phyloP scores from a whole-genome alignment of 2,888 invertebrate genomes.

The Gastrophysa polygoni region DNA sequence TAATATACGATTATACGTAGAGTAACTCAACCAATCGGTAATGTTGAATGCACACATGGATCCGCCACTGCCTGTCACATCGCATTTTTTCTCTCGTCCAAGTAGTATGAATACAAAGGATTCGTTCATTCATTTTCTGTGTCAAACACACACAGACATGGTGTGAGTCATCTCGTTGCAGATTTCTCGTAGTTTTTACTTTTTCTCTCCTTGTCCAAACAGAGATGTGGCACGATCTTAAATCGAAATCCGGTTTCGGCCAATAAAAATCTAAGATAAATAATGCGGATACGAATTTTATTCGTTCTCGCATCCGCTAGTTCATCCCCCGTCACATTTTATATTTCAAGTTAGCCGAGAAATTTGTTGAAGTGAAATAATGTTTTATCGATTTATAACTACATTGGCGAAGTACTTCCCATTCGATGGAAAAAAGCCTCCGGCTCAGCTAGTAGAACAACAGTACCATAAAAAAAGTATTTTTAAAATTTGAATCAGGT shows the following conservation, averaged over 20 bases:
- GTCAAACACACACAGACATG: slow-evolving; percentile 10
- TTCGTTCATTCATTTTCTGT: slow-evolving; percentile 19
- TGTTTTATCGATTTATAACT: no score
- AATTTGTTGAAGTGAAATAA: no score
- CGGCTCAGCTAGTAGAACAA: no score
- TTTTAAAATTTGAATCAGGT: no score
- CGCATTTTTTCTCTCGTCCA: not conserved
- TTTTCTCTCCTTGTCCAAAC: not conserved
- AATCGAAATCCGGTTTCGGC: slow-evolving; percentile 11
- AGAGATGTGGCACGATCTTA: slow-evolving; percentile 13
- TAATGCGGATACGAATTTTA: not conserved
- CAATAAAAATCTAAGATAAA: slow-evolving; percentile 5
- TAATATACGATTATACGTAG: no score
- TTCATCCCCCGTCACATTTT: not conserved
- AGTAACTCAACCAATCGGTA: no score
- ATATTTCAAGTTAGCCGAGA: no score
- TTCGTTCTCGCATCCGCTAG: not conserved
- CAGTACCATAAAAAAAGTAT: no score
- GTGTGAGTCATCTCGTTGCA: slow-evolving; percentile 20
- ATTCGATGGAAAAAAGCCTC: no score
- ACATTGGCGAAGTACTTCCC: no score
- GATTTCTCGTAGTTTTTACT: slow-evolving; percentile 15
- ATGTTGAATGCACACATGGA: no score
- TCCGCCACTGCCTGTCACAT: not conserved
- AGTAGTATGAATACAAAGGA: slow-evolving; percentile 10